Conservation (phyloP, 2,797 vertebrate species). For the Philypnodon macrostomus region DNA sequence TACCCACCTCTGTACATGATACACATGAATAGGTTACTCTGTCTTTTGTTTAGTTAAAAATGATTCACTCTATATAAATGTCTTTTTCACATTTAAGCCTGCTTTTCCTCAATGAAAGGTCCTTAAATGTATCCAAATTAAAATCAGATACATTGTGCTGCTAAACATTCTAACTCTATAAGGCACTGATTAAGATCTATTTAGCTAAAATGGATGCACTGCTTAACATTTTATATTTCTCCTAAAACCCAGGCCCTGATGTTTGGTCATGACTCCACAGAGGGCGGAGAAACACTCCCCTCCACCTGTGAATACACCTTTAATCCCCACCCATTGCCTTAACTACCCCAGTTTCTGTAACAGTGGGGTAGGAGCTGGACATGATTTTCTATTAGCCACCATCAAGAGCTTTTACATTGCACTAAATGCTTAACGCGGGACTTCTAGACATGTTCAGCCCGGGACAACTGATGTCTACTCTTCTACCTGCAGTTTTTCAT, state of each 20-base stretch:
- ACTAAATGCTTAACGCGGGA: constrained; percentile 24
- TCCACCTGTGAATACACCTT: constrained; percentile 45
- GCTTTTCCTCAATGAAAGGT: too few relatives aligned
- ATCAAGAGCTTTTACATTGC: constrained; percentile 25
- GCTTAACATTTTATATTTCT: neutral
- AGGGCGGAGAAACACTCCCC: constrained; percentile 53
- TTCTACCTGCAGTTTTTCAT: constrained; percentile 76
- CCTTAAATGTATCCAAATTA: too few relatives aligned
- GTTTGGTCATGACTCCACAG: constrained; percentile 59
- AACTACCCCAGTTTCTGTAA: constrained; percentile 33
- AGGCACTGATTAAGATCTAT: too few relatives aligned
- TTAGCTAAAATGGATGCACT: too few relatives aligned
- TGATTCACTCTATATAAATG: too few relatives aligned
- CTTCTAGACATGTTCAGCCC: constrained; percentile 77
- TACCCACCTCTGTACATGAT: too few relatives aligned
- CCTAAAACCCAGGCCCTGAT: constrained; percentile 41
- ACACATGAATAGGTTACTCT: too few relatives aligned
- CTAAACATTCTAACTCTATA: too few relatives aligned
- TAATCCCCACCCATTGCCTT: constrained; percentile 42
- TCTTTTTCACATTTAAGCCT: too few relatives aligned
- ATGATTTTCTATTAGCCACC: constrained; percentile 34
- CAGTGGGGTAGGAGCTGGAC: constrained; percentile 19
- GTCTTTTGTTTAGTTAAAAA: too few relatives aligned
- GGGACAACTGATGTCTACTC: constrained; percentile 73
- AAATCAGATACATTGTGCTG: too few relatives aligned